phyloP scores from a whole-genome alignment of 92 coral and sea anemone species.

The Heteractis magnifica region DNA sequence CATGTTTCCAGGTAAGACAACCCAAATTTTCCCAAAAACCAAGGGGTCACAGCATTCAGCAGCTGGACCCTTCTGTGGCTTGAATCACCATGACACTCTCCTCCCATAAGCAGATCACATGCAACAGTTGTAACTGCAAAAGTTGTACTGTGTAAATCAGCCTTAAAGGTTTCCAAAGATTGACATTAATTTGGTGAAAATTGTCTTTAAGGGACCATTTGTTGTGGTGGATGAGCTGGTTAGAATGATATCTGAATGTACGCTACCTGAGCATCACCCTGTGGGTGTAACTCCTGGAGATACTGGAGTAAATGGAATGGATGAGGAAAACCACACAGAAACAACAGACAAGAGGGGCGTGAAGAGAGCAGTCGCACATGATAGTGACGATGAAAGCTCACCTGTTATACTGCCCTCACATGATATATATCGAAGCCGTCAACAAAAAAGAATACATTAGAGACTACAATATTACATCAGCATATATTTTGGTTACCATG shows the following conservation, averaged over 20 bases:
- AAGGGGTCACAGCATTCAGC: too few relatives aligned
- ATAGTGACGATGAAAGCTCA: conserved; percentile 90
- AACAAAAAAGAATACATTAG: conserved; percentile 87
- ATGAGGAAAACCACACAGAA: conserved; percentile 72
- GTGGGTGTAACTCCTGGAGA: conserved; percentile 52
- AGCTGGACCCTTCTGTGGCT: too few relatives aligned
- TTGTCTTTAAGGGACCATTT: conserved; percentile 78
- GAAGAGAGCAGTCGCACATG: conserved; percentile 83
- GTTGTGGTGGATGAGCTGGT: conserved; percentile 91
- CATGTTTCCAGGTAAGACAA: conserved; percentile 80
- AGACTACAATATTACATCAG: background rate
- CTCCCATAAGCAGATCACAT: too few relatives aligned
- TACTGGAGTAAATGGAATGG: conserved; percentile 73
- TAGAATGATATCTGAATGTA: conserved; percentile 64
- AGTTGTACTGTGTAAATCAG: too few relatives aligned
- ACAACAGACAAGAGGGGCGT: conserved; percentile 72
- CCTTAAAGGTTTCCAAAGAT: too few relatives aligned
- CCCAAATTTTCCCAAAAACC: background rate
- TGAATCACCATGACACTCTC: too few relatives aligned
- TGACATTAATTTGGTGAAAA: too few relatives aligned
- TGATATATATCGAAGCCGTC: conserved; percentile 94
- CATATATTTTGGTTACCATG: background rate
- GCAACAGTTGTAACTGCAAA: too few relatives aligned
- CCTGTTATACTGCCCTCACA: conserved; percentile 83
- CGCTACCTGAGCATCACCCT: conserved; percentile 64